Evolutionary conservation across 2,888 invertebrate genomes (phyloP).

Genomic region (Cheilosia variabilis): DNA sequence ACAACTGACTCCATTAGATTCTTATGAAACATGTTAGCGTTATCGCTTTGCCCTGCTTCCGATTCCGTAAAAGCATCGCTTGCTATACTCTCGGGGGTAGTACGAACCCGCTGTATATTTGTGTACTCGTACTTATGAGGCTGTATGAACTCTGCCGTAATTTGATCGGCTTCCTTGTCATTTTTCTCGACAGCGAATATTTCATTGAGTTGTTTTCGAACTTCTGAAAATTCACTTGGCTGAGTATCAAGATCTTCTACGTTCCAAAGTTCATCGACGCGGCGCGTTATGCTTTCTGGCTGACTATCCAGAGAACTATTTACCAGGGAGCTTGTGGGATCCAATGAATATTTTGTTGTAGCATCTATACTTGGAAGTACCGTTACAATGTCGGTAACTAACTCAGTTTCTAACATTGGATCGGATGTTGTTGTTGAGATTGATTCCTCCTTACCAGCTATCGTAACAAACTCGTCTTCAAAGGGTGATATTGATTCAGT

Average conservation of each 20-base stretch:
- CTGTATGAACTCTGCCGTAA: conserved; percentile 78
- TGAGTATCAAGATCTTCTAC: conserved; percentile 82
- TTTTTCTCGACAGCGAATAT: conserved; percentile 82
- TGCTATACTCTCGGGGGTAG: conserved; percentile 54
- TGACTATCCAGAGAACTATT: conserved; percentile 64
- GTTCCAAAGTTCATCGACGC: conserved; percentile 78
- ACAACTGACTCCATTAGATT: conserved; percentile 83
- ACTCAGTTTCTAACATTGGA: conserved; percentile 79
- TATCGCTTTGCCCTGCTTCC: conserved; percentile 74
- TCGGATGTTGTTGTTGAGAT: conserved; percentile 83
- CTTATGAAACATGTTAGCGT: conserved; percentile 80
- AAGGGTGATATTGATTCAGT: conserved; percentile 78
- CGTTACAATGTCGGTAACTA: conserved; percentile 60
- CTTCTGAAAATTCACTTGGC: conserved; percentile 83
- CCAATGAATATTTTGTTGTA: conserved; percentile 80
- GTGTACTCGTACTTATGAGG: conserved; percentile 82
- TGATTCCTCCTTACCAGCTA: conserved; percentile 79
- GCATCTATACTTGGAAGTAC: conserved; percentile 76
- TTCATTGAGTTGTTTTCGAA: conserved; percentile 82
- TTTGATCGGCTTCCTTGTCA: conserved; percentile 79
- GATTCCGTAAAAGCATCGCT: conserved; percentile 43
- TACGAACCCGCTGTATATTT: conserved; percentile 80
- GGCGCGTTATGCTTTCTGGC: conserved; percentile 80
- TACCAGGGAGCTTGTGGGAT: conserved; percentile 44
- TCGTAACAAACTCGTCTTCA: conserved; percentile 77